phyloP scores from a whole-genome alignment of 1,140 invertebrate genomes.

The Drosophila mayri region DNA sequence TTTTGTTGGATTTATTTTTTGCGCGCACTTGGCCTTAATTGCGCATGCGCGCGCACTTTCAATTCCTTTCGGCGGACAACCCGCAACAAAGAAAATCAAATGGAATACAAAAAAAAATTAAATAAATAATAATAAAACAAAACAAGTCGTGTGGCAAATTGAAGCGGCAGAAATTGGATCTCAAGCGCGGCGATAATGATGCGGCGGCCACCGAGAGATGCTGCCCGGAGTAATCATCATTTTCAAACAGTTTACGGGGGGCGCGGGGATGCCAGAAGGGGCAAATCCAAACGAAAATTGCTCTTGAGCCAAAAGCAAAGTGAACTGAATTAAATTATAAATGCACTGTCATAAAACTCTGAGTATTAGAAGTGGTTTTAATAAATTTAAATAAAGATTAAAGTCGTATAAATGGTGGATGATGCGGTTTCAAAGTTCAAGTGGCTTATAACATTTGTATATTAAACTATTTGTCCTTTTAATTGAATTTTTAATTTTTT shows the following conservation, averaged over 20 bases:
- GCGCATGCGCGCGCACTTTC: conserved; percentile 76
- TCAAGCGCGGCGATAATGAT: conserved; percentile 66
- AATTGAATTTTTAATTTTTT: too few relatives aligned
- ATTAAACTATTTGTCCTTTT: too few relatives aligned
- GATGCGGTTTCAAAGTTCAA: too few relatives aligned
- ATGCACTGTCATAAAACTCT: conserved; percentile 6
- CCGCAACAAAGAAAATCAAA: conserved; percentile 40
- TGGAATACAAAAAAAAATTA: conserved; percentile 5
- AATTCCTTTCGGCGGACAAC: conserved; percentile 65
- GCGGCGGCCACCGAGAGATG: conserved; percentile 28
- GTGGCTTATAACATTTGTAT: too few relatives aligned
- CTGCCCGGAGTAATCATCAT: conserved; percentile 53
- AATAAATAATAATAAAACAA: conserved; percentile 28
- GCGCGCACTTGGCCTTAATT: conserved; percentile 80
- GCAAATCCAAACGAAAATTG: conserved; percentile 67
- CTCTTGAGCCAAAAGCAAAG: conserved; percentile 20
- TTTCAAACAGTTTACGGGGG: conserved; percentile 9
- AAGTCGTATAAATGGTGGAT: too few relatives aligned
- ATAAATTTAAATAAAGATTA: too few relatives aligned
- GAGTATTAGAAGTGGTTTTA: not conserved
- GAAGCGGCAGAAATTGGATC: conserved; percentile 55
- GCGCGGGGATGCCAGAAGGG: conserved; percentile 1
- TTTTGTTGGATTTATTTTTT: conserved; percentile 37
- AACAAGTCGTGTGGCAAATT: conserved; percentile 64
- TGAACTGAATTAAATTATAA: conserved; percentile 4